Evolutionary conservation across 2,888 invertebrate species (phyloP), one percentile per base, ranked within the genome.

Genomic region (Drosophila ezoana): DNA sequence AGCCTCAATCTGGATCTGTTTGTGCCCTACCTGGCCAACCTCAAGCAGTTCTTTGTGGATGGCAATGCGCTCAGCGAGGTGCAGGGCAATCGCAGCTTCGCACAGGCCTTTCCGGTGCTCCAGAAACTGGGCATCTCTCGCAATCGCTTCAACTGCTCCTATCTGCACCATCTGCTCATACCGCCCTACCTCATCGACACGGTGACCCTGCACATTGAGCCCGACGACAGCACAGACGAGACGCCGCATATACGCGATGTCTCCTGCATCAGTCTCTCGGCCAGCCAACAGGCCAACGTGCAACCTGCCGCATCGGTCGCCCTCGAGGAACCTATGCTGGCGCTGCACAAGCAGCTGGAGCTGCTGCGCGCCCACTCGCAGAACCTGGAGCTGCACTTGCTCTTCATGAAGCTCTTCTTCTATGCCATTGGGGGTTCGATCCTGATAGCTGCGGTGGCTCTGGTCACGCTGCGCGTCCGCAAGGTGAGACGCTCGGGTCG

Each of bases 1-100:
- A 90, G 91, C 53, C 87, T 93, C 32, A 91, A 92, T 79, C 59
- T 92, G 68, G 91, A 92, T 44, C 77, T 92, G 4, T 92, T 92
- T 71, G 89, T 91, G 43, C 92, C 92, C 1, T 91, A 92, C 53
- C 58, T 92, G 66, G 75, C 71, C 3, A 91, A 90, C 32, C 69
- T 92, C 0, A 81, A 90, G 49, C 88, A 89, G 44, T 90, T 92
- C 33, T 87, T 82, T 16, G 77, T 92, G 9, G 91, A 92, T 53
- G 92, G 91, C 16, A 92, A 92, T 59, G 84, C 87, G 23, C 66
- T 92, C 23, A 81, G 73, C 0, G 91, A 92, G 52, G 79, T 92
- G 3, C 81, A 88, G 32, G 91, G 92, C 23, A 90, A 89, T 60
- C 87, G 85, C 13, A 81, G 81, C 3, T 90, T 92, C 52, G 79